These are phyloP conservation scores for Caenorhabditis tropicalis DNA, from an alignment of 1,140 invertebrate species.

Conservation along the genomic window DNA sequence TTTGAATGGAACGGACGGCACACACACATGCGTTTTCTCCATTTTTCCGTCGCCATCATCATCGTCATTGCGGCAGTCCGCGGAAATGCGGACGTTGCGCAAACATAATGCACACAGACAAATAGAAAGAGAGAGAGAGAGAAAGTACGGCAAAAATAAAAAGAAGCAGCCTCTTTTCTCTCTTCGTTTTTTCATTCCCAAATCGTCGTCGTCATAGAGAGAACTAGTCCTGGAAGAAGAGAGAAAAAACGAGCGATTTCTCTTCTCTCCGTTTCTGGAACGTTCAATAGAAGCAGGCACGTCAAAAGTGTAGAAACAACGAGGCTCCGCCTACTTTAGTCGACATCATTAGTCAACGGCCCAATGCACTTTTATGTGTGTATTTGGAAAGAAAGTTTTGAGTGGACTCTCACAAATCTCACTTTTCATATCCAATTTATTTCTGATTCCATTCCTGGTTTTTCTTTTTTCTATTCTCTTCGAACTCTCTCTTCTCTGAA, in stretches of 20 bases:
- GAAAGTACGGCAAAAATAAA: slow-evolving; percentile 42
- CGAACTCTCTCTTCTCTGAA: too few relatives aligned
- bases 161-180: not conserved
- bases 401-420: slow-evolving; percentile 8
- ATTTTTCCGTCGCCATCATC: not conserved
- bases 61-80: not conserved
- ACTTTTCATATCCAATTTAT: not conserved
- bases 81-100: slow-evolving; percentile 36
- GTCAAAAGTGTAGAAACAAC: not conserved
- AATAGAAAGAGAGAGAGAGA: slow-evolving; percentile 3
- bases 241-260: not conserved
- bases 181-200: not conserved
- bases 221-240: slow-evolving; percentile 13
- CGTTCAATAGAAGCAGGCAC: not conserved
- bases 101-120: slow-evolving; percentile 36
- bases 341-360: slow-evolving; percentile 29
- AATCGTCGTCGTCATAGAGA: slow-evolving; percentile 33
- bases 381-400: too few relatives aligned
- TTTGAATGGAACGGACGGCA: not conserved
- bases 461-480: too few relatives aligned
- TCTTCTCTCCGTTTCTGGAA: slow-evolving; percentile 12
- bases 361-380: slow-evolving; percentile 17
- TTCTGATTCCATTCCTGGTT: not conserved
- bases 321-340: not conserved
- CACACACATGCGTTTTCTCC: not conserved